phyloP scores from a whole-genome alignment of 2,113 vertebrate species.

The Brachyhypopomus gauderio region DNA sequence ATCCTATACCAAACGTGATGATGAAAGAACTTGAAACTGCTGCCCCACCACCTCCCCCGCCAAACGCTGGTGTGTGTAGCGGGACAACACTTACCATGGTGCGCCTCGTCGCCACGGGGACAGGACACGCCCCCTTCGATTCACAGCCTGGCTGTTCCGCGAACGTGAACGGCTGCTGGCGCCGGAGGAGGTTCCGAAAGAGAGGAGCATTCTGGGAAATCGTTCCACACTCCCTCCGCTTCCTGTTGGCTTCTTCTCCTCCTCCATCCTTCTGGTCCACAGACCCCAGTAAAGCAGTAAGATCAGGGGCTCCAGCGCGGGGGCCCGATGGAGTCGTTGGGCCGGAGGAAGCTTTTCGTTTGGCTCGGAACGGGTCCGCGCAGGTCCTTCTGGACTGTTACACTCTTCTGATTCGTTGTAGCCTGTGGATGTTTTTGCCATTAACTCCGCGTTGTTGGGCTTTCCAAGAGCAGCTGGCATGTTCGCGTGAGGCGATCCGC shows the following conservation, averaged over 20 bases:
- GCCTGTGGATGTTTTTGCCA: background rate
- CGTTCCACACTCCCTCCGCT: conserved; percentile 42
- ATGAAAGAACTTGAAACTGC: conserved; percentile 70
- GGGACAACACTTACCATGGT: conserved; percentile 40
- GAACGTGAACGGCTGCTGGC: background rate
- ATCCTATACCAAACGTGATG: conserved; percentile 64
- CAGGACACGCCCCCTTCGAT: conserved; percentile 38
- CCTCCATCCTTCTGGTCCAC: conserved; percentile 66
- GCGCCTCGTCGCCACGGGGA: conserved; percentile 15
- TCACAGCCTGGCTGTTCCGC: conserved; percentile 33
- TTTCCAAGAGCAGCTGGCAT: conserved; percentile 46
- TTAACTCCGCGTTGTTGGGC: background rate
- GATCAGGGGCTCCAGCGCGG: too few relatives aligned
- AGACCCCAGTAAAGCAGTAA: background rate
- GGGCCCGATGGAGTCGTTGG: too few relatives aligned
- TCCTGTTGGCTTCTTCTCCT: conserved; percentile 1
- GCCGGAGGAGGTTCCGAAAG: background rate
- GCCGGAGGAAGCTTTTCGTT: background rate
- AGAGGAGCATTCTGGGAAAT: conserved; percentile 44
- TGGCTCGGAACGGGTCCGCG: background rate
- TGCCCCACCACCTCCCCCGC: conserved; percentile 38
- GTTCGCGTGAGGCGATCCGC: background rate
- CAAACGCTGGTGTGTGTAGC: conserved; percentile 38
- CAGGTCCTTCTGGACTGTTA: background rate
- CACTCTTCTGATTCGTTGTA: background rate